Evolutionary conservation across 2,888 invertebrate species (phyloP), one percentile per base, ranked within the genome.

Genomic region (Drosophila greeni): DNA sequence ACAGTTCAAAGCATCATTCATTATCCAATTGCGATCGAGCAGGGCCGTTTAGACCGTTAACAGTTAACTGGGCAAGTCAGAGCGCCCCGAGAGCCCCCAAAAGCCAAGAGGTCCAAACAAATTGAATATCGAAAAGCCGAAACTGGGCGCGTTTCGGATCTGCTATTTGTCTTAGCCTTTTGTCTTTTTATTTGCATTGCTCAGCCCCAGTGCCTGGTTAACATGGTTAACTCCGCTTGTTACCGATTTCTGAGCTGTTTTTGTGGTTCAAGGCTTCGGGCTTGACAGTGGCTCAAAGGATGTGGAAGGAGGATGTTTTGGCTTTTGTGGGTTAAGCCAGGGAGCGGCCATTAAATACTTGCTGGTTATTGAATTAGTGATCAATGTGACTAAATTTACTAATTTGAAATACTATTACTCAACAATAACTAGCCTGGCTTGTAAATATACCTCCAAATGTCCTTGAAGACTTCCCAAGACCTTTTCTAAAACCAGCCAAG

Each of bases 1-100:
- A 84, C 81, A 82, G 84, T 78, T 80, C 70, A 82, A 80, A 74
- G 82, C 84, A 83, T 78, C 79, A 82, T 82, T 76, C 82, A 81
- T 80, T 80, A 78, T 71, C 72, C 76, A 78, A 75, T 73, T 68
- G 58, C 53, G 66, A 70, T 70, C 57, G 57, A 58, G 54, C 47
- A 49, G 33, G 49, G 61, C 59, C 60, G 59, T 64, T 75, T 75
- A 70, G 47, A 59, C 64, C 75, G 75, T 73, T 78, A 65, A 69
- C 52, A 66, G 80, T 76, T 82, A 75, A 84, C 84, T 75, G 78
- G 82, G 82, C 72, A 82, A 79, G 72, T 84, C 82, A 59, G 51
- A 31, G 29, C 45, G 45, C 45, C 45, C 45, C 45, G 45, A 47
- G 20, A 47, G 45, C 45, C 40, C 34, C 42, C 49, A 42, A 49